Base-by-base conservation (phyloP, 1,140 invertebrate species). In the Drosophila pallidifrons region DNA sequence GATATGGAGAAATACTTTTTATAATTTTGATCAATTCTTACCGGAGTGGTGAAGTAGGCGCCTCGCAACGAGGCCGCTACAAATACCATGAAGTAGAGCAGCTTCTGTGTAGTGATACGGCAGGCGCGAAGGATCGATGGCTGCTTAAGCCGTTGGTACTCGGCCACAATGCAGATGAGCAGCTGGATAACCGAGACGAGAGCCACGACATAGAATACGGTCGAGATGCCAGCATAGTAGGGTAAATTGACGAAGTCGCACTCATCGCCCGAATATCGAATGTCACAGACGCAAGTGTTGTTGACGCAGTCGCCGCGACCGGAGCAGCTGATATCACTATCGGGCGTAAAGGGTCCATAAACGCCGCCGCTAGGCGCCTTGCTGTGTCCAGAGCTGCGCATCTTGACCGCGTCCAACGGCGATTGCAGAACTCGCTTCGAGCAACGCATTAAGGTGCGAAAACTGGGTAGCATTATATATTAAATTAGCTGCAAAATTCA, bases 301-400 rank as follows among this genome's bases (percentile, higher is more conserved):
- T 98, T 97, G 74, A 97, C 95, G 92, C 97, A 98, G 93, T 98
- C 97, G 7, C 97, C 98, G 70, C 97, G 96, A n/a, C 97, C 97
- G 2, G 92, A 92, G 58, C 92, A 92, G 65, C 91, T 91, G 61
- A 91, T 79, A 64, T 88, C 79, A 72, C 79, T 82, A 65, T 75
- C 83, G 45, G 81, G 85, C 15, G 81, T 81, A 0, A 88, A 88
- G 55, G 83, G 83, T 0, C 83, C 83, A 15, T 78, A 88, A 16
- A 79, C 69, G 45, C 82, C 74, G 13, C 46, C 67, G 51, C 55
- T 57, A 2, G 81, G 46, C 43, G 83, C 67, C 38, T 90, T 90
- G 51, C 75, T 90, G 15, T 85, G 81, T 7, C 83, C 85, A 28
- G 51, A 25, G 77, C 47, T 88, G 13, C 69, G 75, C 85, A 88